Evolutionary conservation across 2,888 invertebrate genomes (phyloP).

Genomic region (Diaphora mendica): DNA sequence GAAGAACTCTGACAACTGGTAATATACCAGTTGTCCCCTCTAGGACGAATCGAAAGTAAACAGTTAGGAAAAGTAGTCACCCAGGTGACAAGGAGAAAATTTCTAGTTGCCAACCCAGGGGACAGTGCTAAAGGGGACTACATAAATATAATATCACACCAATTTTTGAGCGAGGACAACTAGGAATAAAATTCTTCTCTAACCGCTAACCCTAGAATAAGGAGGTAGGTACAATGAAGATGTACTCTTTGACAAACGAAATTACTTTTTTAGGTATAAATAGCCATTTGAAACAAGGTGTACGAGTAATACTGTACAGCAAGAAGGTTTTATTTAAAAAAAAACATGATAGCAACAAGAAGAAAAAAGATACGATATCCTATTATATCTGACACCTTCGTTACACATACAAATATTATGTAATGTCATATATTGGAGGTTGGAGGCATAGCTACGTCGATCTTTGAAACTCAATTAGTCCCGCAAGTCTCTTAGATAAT

Average conservation of each 20-base stretch:
- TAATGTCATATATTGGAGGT: background rate
- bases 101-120: too few species aligned
- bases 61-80: too few species aligned
- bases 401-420: slow-evolving; percentile 4
- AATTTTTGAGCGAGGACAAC: too few species aligned
- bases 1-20: too few species aligned
- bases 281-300: background rate
- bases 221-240: background rate
- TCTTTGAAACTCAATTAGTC: slow-evolving; percentile 6
- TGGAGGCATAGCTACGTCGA: background rate
- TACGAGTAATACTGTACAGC: background rate
- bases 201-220: slow-evolving; percentile 49
- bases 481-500: background rate
- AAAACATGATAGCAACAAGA: background rate
- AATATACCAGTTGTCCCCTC: too few species aligned
- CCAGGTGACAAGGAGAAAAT: too few species aligned
- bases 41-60: too few species aligned
- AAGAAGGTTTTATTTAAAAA: background rate
- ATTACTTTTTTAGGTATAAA: background rate
- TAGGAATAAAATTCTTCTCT: slow-evolving; percentile 37
- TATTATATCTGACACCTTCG: background rate
- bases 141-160: too few species aligned
- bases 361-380: background rate
- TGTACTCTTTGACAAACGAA: background rate
- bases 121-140: too few species aligned